Percentiles rank a stretch among this genome's conserved stretches.
Evolutionary conservation across 1,140 invertebrate species (phyloP).

Genomic region (Musca vetustissima): DNA sequence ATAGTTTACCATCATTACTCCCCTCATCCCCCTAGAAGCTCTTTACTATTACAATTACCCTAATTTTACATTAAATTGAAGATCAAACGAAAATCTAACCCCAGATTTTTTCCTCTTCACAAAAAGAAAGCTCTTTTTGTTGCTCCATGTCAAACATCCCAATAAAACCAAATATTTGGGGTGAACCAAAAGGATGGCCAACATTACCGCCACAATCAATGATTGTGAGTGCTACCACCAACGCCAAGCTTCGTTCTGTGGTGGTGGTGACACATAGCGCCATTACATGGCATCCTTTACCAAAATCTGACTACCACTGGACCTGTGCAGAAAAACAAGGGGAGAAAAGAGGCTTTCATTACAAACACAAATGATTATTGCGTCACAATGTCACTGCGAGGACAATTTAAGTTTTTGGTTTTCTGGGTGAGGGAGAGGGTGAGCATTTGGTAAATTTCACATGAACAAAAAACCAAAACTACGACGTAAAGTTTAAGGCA

Average conservation of each 20-base stretch:
- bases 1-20: no score
- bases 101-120: neutral
- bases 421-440: neutral
- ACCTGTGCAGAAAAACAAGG: no score
- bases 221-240: neutral
- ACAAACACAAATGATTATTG: constrained; percentile 25
- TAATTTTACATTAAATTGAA: neutral
- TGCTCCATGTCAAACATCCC: neutral
- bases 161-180: constrained; percentile 25
- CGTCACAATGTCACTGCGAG: constrained; percentile 17
- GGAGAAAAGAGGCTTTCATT: constrained; percentile 2
- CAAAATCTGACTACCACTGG: neutral
- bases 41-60: neutral
- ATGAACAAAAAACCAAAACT: neutral
- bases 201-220: neutral
- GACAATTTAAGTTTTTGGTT: neutral
- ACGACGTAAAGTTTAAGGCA: no score
- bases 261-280: no score
- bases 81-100: neutral
- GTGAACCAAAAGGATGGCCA: constrained; percentile 21
- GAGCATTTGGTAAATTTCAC: constrained; percentile 20
- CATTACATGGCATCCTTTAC: neutral
- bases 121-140: no score
- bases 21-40: no score
- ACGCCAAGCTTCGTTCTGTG: neutral